phyloP scores from a whole-genome alignment of 2,888 invertebrate genomes.

The Drosophila paucipuncta region DNA sequence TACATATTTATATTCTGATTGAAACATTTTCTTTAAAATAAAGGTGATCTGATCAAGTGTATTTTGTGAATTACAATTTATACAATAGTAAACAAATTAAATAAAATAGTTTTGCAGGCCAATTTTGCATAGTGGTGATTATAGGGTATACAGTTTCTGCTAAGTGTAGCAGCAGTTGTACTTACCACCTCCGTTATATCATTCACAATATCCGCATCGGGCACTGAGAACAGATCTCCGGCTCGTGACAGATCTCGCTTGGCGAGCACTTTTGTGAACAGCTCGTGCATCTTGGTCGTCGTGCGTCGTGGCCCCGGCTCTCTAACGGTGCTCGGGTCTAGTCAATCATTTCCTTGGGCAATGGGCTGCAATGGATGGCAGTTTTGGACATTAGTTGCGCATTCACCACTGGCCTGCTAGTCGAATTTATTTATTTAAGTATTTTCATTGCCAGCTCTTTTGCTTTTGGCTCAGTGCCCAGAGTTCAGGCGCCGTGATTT shows the following conservation, averaged over 20 bases:
- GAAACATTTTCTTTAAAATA: background rate
- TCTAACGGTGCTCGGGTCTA: constrained; percentile 15
- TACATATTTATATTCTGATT: background rate
- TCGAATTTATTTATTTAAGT: constrained; percentile 37
- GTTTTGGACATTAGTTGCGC: constrained; percentile 26
- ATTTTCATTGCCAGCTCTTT: constrained; percentile 65
- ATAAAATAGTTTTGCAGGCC: background rate
- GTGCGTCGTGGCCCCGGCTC: constrained; percentile 89
- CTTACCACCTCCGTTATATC: constrained; percentile 93
- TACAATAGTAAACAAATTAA: background rate
- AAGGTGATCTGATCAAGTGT: background rate
- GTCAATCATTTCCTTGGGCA: constrained; percentile 58
- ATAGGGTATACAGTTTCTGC: background rate
- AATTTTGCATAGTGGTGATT: background rate
- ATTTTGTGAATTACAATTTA: too few species aligned
- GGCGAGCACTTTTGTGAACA: constrained; percentile 95
- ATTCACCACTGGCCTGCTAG: constrained; percentile 8
- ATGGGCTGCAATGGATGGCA: constrained; percentile 47
- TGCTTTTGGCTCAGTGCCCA: constrained; percentile 70
- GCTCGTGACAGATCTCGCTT: constrained; percentile 95
- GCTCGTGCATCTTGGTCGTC: constrained; percentile 94
- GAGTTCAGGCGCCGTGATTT: constrained; percentile 67
- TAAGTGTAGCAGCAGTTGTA: background rate
- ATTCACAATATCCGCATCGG: constrained; percentile 93
- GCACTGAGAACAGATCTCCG: constrained; percentile 95